Evolutionary conservation across 2,113 vertebrate species (phyloP).

Genomic region (Silurus asotus): DNA sequence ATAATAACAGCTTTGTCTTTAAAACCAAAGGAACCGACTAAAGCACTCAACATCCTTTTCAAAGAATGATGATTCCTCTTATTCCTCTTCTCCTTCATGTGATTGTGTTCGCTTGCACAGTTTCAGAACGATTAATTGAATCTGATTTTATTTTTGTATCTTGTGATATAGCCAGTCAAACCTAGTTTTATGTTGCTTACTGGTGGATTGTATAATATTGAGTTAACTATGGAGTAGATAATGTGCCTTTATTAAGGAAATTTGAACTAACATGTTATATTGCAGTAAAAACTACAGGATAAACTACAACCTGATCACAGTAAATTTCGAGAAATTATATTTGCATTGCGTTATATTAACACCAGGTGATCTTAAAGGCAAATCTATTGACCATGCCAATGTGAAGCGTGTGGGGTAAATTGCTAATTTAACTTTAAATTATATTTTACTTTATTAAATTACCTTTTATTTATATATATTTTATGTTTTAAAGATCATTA

Average conservation of each 20-base stretch:
- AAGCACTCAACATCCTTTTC: not conserved
- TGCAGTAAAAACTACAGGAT: not conserved
- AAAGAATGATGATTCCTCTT: not conserved
- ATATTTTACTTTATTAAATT: no score
- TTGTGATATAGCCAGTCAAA: not conserved
- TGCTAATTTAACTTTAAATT: no score
- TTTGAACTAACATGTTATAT: not conserved
- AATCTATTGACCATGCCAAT: not conserved
- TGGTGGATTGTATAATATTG: not conserved
- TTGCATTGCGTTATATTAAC: not conserved
- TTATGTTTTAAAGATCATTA: not conserved
- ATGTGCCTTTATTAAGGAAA: not conserved
- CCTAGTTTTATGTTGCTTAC: not conserved
- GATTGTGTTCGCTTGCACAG: not conserved
- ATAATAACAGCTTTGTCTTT: constrained; percentile 29
- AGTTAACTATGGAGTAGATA: not conserved
- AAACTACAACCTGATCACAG: not conserved
- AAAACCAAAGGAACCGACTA: not conserved
- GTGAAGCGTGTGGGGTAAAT: not conserved
- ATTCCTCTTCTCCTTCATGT: not conserved
- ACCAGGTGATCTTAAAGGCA: not conserved
- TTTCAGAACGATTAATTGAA: not conserved
- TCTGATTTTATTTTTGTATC: not conserved
- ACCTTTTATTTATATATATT: no score
- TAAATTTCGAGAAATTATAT: not conserved